Base-by-base conservation (phyloP, 2,797 vertebrate species). In the Chromis chromis region DNA sequence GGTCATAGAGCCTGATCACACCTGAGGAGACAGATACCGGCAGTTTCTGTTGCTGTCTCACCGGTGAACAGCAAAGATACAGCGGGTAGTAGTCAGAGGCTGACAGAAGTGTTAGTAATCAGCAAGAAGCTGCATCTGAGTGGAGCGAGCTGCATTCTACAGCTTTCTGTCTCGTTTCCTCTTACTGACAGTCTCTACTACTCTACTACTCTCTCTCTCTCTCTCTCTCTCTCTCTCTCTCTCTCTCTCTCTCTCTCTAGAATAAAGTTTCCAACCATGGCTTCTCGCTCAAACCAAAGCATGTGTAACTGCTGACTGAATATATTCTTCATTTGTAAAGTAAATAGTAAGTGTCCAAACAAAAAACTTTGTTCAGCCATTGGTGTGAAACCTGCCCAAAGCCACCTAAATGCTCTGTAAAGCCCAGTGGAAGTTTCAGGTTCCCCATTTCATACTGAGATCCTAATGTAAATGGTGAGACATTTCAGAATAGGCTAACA, bases 131-230 rank as follows among this genome's bases (percentile, higher is more conserved):
- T 46, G n/a, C 22, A 8, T 49, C 17, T 39, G 27, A 57, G 44
- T 22, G 7, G 5, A 42, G 25, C 11, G 6, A 46, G 44, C 6
- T 11, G 58, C 49, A 12, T 10, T 33, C 1, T 14, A 3, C 7
- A 7, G 50, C 53, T 58, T 36, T 74, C 58, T 63, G 21, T 73
- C 66, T 84, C 76, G 70, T 52, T 86, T 84, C 78, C 78, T 70
- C 59, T 42, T 54, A n/a, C 54, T 62, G 65, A 50, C 25, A 46
- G 16, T 33, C 17, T 49, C 7, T 8, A n/a, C n/a, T n/a, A n/a
- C n/a, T n/a, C n/a, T n/a, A 42, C 9, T 2, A 11, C 33, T 10
- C 33, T 46, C 44, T 46, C 44, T 46, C 17, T 44, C 42, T 44
- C 16, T 19, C 42, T 19, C 42, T 19, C 42, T 19, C 42, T 8